Evolutionary conservation across 2,888 invertebrate genomes (phyloP), one percentile per base, ranked within the genome.

Genomic region (Dicycla oo): DNA sequence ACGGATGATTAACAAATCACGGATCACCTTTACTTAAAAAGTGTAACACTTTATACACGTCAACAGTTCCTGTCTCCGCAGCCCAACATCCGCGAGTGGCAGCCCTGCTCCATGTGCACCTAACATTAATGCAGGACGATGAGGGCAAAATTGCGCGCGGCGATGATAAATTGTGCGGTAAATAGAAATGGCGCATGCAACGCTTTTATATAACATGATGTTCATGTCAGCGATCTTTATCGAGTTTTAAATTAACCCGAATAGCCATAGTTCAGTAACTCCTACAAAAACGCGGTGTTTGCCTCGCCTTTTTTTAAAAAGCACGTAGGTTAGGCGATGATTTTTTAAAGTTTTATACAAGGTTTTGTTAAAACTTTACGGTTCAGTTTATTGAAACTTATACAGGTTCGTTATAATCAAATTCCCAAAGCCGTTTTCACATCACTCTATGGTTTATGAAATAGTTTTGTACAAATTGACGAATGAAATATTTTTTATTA

Each of bases 121-220:
- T 78, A 75, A 83, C 75, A 80, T 83, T 83, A 86, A 77, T 78
- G 58, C 64, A 78, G 73, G 78, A 78, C 74, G 86, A 85, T 88
- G 85, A 88, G 86, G 82, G 87, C 81, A 78, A 87, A 88, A 87
- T 87, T 85, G 85, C 86, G 83, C 77, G 60, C 66, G 20, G 51
- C 75, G 75, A 81, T 88, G 88, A 87, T 88, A 88, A 88, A 88
- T 83, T 77, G 82, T 75, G 80, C 70, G 81, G 80, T 83, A 84
- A 87, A 88, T 86, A 87, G 84, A 87, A 89, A 84, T 80, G 76
- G 82, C 82, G 83, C 90, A 88, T 89, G 89, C 88, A 88, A 88
- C 75, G 83, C 75, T 83, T 82, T 83, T 84, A 81, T 78, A 81
- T 82, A 84, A 87, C 84, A 87, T 83, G 81, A 82, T 80, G 83